Conservation (phyloP, 2,797 vertebrate species). For the Gallinago stenura region DNA sequence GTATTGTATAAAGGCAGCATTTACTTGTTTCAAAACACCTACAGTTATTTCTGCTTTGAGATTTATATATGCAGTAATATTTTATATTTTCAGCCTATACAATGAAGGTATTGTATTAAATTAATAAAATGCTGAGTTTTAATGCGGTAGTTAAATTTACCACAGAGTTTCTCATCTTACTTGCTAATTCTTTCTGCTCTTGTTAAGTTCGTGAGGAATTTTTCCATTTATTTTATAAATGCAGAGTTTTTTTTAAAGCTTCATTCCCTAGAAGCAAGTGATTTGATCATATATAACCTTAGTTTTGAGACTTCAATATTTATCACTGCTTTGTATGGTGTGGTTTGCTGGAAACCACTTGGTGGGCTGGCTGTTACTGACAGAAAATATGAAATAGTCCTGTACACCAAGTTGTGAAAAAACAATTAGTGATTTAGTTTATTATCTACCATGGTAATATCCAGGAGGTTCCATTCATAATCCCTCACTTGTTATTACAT, state of each 20-base stretch:
- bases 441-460: not conserved
- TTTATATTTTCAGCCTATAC: not conserved
- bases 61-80: slow-evolving; percentile 18
- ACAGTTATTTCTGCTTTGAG: slow-evolving; percentile 33
- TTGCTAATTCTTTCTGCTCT: not conserved
- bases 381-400: not conserved
- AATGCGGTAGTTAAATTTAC: not conserved
- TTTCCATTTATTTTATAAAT: not conserved
- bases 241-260: not conserved
- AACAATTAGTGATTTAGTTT: not conserved
- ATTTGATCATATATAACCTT: not conserved
- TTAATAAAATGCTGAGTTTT: not conserved
- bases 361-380: not conserved
- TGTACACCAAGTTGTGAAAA: not conserved
- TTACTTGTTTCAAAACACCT: slow-evolving; percentile 50
- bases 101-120: not conserved
- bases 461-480: not conserved
- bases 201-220: not conserved
- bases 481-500: not conserved
- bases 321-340: not conserved
- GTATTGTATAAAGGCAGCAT: slow-evolving; percentile 2
- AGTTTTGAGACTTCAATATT: not conserved
- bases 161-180: not conserved
- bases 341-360: not conserved
- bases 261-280: not conserved